A percentile compares a stretch with the other conserved stretches of the same genome.
Evolutionary conservation across 2,888 invertebrate species (phyloP).

Genomic region (Drosophila buzzatii): DNA sequence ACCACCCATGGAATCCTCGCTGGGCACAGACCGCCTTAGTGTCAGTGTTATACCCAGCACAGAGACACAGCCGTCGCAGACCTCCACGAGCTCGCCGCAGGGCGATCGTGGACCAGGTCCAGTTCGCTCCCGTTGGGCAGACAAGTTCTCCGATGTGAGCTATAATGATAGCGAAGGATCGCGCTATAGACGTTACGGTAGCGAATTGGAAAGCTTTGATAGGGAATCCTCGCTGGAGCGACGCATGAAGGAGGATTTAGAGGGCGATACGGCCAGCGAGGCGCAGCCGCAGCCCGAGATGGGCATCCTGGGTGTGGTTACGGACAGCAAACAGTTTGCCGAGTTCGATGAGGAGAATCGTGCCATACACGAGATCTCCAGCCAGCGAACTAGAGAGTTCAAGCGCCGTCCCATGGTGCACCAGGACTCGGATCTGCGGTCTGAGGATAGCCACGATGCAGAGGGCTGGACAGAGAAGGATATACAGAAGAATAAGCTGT

Average conservation of each 20-base stretch:
- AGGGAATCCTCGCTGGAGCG: conserved; percentile 85
- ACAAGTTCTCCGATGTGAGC: conserved; percentile 85
- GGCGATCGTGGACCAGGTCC: conserved; percentile 86
- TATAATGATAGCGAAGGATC: conserved; percentile 86
- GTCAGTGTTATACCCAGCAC: conserved; percentile 85
- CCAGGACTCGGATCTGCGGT: conserved; percentile 85
- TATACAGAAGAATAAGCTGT: conserved; percentile 83
- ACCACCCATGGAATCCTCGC: conserved; percentile 67
- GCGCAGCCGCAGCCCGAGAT: conserved; percentile 80
- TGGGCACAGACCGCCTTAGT: conserved; percentile 80
- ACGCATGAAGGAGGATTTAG: conserved; percentile 84
- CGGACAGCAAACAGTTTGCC: conserved; percentile 87
- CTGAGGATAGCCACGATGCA: conserved; percentile 84
- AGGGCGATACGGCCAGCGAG: conserved; percentile 85
- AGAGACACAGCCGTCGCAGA: conserved; percentile 88
- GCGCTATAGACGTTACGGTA: conserved; percentile 83
- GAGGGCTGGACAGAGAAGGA: conserved; percentile 85
- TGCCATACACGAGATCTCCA: conserved; percentile 86
- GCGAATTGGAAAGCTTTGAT: conserved; percentile 85
- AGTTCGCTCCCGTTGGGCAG: conserved; percentile 86
- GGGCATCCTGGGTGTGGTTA: conserved; percentile 81
- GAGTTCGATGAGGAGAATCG: conserved; percentile 87
- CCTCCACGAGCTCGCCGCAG: conserved; percentile 89
- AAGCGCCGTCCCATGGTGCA: conserved; percentile 84
- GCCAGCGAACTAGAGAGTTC: conserved; percentile 84